A percentile compares a stretch with the other conserved stretches of the same genome.
phyloP scores from a whole-genome alignment of 2,797 vertebrate species.

The Limnodromus scolopaceus region DNA sequence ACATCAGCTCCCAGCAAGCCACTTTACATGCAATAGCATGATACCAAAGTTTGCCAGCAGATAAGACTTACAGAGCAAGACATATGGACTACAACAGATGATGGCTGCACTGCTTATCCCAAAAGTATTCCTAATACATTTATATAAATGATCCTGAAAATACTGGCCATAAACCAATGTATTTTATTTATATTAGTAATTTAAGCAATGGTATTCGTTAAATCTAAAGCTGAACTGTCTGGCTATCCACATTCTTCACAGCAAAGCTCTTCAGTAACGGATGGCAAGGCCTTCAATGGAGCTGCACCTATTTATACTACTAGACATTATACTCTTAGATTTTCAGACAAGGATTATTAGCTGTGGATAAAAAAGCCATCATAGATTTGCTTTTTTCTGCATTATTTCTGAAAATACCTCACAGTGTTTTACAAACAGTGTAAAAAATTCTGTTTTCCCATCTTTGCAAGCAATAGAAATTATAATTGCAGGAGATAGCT shows the following conservation, averaged over 20 bases:
- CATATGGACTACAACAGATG: not conserved
- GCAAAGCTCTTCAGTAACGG: not conserved
- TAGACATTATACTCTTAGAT: not conserved
- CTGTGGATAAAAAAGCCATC: not conserved
- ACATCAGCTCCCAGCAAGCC: not conserved
- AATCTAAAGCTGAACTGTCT: not conserved
- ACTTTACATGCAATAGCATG: not conserved
- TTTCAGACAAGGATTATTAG: not conserved
- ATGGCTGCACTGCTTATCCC: not conserved
- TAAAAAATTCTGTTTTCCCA: not conserved
- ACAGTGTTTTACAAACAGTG: not conserved
- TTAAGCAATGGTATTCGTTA: not conserved
- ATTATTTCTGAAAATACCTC: constrained; percentile 1
- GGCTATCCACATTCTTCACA: not conserved
- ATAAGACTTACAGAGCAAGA: not conserved
- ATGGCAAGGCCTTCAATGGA: not conserved
- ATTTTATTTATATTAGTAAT: not conserved
- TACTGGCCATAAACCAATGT: not conserved
- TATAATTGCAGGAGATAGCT: not conserved
- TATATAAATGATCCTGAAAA: not conserved
- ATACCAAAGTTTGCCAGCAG: not conserved
- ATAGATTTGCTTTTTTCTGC: not conserved
- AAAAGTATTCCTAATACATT: not conserved
- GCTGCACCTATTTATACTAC: not conserved
- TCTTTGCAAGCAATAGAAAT: not conserved